Base-by-base conservation (phyloP, 2,797 vertebrate species). In the Bradypodion pumilum region DNA sequence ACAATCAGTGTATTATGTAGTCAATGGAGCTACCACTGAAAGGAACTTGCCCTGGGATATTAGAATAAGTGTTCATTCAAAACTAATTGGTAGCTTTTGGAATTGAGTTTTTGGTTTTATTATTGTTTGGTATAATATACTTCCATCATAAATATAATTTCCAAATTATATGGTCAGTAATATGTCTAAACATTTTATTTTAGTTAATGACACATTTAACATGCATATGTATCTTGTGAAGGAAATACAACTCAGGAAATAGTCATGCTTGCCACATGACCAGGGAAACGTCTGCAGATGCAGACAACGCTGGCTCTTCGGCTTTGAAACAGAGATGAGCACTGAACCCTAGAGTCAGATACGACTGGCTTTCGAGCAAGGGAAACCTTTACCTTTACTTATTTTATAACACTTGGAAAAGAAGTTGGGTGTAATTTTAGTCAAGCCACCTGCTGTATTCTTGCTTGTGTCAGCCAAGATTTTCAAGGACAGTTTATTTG, bases 401-500 rank as follows among this genome's bases (percentile, higher is more conserved):
- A 42, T 29, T 37, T 76, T 69, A 60, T 13, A 81, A 5, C 37
- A 25, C 13, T 46, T 62, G 52, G 79, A 81, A 66, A 65, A 82
- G 25, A 77, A 69, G 12, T 25, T 62, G 37, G 29, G 19, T n/a
- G 27, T 23, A 40, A 46, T 85, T 32, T 66, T 62, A 42, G 35
- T 63, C 56, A 81, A n/a, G 29, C 56, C 37, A 4, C 63, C 69
- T 7, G 62, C 15, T 81, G 78, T 76, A 81, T 81, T 81, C 65
- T 2, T 87, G 65, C 77, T 78, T 15, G 1, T 68, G 46, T 62
- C 21, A 46, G 63, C 76, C n/a, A 76, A 82, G 37, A 88, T 49
- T 90, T 91, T 69, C 72, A 84, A 81, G 80, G 79, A 56, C 84
- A 81, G 65, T 82, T 32, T 75, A 79, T 46, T 81, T 82, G 49